A percentile compares a stretch with the other conserved stretches of the same genome.
phyloP scores from a whole-genome alignment of 2,888 invertebrate species.

The Saturnia pavonia region DNA sequence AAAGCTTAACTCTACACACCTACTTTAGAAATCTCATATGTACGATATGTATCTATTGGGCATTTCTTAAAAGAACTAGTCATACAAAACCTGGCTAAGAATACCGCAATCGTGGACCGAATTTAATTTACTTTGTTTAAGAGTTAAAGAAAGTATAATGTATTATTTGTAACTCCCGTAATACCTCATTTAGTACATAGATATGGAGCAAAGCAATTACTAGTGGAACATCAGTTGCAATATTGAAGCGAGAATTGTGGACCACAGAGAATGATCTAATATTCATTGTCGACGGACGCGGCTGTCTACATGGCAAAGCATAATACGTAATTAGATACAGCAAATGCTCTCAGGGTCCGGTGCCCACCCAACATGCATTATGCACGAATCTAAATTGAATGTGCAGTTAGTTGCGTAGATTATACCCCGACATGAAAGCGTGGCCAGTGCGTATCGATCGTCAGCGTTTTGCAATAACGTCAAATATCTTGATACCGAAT shows the following conservation, averaged over 20 bases:
- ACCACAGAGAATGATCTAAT: conserved; percentile 63
- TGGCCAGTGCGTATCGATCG: conserved; percentile 37
- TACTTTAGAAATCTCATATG: no score
- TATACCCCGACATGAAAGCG: conserved; percentile 47
- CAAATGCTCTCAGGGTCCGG: conserved; percentile 67
- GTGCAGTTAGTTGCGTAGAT: conserved; percentile 70
- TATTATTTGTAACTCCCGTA: background rate
- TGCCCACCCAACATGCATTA: conserved; percentile 67
- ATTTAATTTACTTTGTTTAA: background rate
- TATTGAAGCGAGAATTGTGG: conserved; percentile 54
- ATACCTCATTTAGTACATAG: conserved; percentile 19
- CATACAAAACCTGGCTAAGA: no score
- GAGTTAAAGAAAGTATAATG: background rate
- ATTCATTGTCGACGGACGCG: conserved; percentile 74
- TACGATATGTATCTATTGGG: no score
- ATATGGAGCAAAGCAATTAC: conserved; percentile 52
- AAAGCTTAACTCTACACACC: no score
- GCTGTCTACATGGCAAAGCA: conserved; percentile 73
- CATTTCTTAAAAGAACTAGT: no score
- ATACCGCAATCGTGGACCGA: background rate
- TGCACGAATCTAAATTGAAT: conserved; percentile 78
- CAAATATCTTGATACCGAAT: background rate
- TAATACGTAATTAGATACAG: conserved; percentile 80
- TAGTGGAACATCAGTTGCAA: conserved; percentile 50
- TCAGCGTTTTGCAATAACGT: conserved; percentile 31